Conservation (phyloP, 1,140 invertebrate genomes). For the Scaptomyza montana region DNA sequence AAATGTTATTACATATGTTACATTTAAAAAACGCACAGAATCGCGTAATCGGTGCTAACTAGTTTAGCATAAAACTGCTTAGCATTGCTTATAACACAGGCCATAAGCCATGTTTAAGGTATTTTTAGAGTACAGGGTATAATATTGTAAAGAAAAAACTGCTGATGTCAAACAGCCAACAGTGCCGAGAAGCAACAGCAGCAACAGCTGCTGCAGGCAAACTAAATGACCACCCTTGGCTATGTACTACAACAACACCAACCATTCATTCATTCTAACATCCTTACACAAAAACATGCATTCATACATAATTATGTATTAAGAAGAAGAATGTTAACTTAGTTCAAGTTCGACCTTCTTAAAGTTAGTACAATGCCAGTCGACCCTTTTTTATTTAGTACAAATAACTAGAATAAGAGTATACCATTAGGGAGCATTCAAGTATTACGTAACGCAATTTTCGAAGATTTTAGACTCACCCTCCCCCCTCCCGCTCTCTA, state of each 20-base stretch:
- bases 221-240: constrained; percentile 33
- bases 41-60: no score
- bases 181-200: constrained; percentile 18
- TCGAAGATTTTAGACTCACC: no score
- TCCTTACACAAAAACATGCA: background rate
- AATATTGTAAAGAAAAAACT: constrained; percentile 9
- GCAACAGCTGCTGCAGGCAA: constrained; percentile 1
- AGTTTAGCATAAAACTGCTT: background rate
- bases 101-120: background rate
- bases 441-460: no score
- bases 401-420: no score
- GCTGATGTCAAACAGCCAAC: constrained; percentile 54
- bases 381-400: no score
- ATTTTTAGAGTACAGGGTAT: constrained; percentile 7
- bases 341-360: background rate
- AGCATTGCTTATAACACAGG: background rate
- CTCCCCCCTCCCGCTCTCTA: no score
- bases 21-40: no score
- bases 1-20: no score
- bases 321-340: background rate
- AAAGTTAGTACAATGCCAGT: background rate
- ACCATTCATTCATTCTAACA: background rate
- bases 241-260: background rate
- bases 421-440: no score
- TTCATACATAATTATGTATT: background rate